Evolutionary conservation across 2,888 invertebrate genomes (phyloP), one percentile per base, ranked within the genome.

Genomic region (Silvanus unidentatus): DNA sequence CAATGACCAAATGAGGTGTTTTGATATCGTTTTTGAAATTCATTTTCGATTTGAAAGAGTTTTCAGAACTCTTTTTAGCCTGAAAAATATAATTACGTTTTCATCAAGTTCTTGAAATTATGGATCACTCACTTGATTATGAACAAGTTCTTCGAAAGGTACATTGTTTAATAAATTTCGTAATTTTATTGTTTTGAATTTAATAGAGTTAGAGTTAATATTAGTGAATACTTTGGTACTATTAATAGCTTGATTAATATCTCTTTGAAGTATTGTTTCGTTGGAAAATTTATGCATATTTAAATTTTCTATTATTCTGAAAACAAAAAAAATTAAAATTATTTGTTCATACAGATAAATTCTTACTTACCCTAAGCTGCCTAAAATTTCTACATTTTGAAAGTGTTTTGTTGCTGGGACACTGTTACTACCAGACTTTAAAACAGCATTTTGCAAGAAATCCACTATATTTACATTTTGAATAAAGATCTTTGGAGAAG

Each of bases 401-500:
- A 80, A 75, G 1, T 44, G 66, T 40, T 74, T 76, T 6, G 54
- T 62, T 34, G 77, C 79, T 13, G 64, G 59, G n/a, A 80, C 69
- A 8, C 64, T 69, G 44, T 68, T 67, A 42, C 64, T 66, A 3
- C 64, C 66, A 5, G 58, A 53, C 48, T 66, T 70, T 10, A 71
- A 62, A 2, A 78, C 67, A 1, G 75, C 51, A 28, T 74, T 65
- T 15, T 66, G 60, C 1, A 74, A 64, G 75, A 77, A 80, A 39
- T 73, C 56, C 2, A 62, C 44, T 8, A 81, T 59, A 37, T 75
- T 65, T 1, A 77, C n/a, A 37, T 72, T 65, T 53, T 76, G 75
- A 12, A 78, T 59, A 16, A 49, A 54, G 27, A 58, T 50, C 39
- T 63, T 53, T 14, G 62, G 46, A 8, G 64, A 54, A 8, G 69